Conservation (phyloP, 2,797 vertebrate genomes). For the Poeciliopsis turneri region DNA sequence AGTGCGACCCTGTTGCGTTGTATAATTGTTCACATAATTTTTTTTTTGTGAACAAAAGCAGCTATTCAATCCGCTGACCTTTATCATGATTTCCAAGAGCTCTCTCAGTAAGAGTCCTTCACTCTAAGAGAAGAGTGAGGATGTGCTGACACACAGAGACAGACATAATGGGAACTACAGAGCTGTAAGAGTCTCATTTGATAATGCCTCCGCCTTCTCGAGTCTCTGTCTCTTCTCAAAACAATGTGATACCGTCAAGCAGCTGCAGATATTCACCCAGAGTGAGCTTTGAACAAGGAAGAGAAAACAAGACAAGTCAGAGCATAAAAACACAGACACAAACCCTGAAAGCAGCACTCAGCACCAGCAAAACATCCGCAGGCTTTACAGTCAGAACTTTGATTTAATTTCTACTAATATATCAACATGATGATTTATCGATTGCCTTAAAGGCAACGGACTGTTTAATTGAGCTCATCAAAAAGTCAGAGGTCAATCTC, state of each 20-base stretch:
- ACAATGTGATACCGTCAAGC: conserved; percentile 8
- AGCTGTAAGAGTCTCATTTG: conserved; percentile 21
- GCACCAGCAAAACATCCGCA: conserved; percentile 34
- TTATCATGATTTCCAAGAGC: conserved; percentile 8
- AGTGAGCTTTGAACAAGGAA: conserved; percentile 7
- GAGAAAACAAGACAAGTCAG: conserved; percentile 25
- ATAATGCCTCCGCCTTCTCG: conserved; percentile 9
- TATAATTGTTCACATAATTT: background rate
- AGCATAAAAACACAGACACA: conserved; percentile 28
- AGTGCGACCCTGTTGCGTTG: conserved; percentile 7
- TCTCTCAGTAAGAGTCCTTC: conserved; percentile 30
- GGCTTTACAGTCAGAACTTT: conserved; percentile 26
- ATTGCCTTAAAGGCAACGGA: conserved; percentile 22
- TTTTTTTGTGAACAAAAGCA: conserved; percentile 6
- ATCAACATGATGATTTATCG: conserved; percentile 50
- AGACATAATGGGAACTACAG: conserved; percentile 15
- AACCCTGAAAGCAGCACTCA: conserved; percentile 52
- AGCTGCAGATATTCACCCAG: conserved; percentile 16
- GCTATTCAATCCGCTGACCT: conserved; percentile 18
- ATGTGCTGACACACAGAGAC: background rate
- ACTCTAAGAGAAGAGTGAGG: conserved; percentile 6
- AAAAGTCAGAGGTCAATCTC: conserved; percentile 35
- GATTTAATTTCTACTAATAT: conserved; percentile 49
- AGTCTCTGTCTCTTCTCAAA: conserved; percentile 21
- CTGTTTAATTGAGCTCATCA: conserved; percentile 12